Conservation (phyloP, 2,113 vertebrate species). For the Nothobranchius kuhntae region DNA sequence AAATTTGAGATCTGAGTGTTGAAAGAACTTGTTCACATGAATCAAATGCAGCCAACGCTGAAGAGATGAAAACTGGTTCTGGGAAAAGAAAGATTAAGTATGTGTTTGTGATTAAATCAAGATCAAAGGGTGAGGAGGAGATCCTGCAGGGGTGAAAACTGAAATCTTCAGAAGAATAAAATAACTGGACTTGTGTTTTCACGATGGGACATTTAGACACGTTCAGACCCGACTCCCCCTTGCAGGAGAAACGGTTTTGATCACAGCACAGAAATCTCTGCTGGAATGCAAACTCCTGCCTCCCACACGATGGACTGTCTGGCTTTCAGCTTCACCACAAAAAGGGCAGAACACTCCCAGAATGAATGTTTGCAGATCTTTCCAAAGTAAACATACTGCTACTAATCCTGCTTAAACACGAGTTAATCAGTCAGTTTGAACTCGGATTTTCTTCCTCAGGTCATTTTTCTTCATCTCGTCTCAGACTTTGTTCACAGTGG, state of each 20-base stretch:
- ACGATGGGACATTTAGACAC: background rate
- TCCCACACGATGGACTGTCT: conserved; percentile 20
- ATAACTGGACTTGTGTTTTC: conserved; percentile 2
- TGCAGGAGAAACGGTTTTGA: background rate
- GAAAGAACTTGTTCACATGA: conserved; percentile 24
- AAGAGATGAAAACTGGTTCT: conserved; percentile 14
- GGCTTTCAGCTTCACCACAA: background rate
- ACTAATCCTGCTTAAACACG: background rate
- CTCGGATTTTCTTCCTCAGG: background rate
- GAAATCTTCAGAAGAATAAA: background rate
- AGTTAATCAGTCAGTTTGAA: background rate
- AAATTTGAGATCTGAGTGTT: background rate
- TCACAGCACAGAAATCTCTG: background rate
- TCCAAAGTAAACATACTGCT: background rate
- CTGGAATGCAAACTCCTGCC: conserved; percentile 14
- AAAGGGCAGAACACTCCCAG: conserved; percentile 6
- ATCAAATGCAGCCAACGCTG: background rate
- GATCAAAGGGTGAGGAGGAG: background rate
- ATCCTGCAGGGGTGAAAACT: background rate
- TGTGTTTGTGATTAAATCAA: background rate
- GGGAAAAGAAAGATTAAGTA: background rate
- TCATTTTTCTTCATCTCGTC: background rate
- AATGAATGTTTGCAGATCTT: background rate
- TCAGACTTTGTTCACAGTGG: background rate
- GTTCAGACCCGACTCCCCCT: background rate